These are phyloP conservation scores for Synchiropus splendidus DNA, from an alignment of 2,113 vertebrate species.

Conservation along the genomic window DNA sequence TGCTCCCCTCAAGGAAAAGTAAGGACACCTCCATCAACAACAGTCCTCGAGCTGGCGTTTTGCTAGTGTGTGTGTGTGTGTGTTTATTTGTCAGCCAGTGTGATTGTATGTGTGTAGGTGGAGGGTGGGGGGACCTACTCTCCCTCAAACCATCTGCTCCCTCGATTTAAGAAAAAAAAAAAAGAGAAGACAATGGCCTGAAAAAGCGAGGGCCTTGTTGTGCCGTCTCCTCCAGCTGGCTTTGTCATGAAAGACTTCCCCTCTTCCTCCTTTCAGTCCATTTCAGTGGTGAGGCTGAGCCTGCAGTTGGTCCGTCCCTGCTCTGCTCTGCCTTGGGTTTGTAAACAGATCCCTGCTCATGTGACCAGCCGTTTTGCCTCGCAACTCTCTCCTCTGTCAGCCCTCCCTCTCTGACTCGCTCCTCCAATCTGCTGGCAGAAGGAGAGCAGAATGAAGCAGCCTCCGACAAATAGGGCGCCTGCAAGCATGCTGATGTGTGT, in stretches of 20 bases:
- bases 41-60: conserved; percentile 44
- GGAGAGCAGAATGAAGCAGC: conserved; percentile 48
- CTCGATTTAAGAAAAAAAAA: conserved; percentile 43
- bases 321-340: conserved; percentile 63
- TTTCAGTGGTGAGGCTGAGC: conserved; percentile 51
- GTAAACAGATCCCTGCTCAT: conserved; percentile 78
- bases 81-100: conserved; percentile 27
- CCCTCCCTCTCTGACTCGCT: conserved; percentile 46
- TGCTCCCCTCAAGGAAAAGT: conserved; percentile 44
- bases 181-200: conserved; percentile 48
- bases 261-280: conserved; percentile 41
- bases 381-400: conserved; percentile 62
- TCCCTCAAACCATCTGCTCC: conserved; percentile 63
- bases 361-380: conserved; percentile 75
- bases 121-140: conserved; percentile 48
- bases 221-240: conserved; percentile 52
- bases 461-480: conserved; percentile 47
- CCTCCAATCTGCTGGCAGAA: conserved; percentile 60
- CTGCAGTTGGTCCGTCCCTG: conserved; percentile 22
- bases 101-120: conserved; percentile 3
- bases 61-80: conserved; percentile 33
- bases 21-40: conserved; percentile 41
- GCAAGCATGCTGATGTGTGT: conserved; percentile 41
- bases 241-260: conserved; percentile 52
- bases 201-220: conserved; percentile 33